phyloP scores from a whole-genome alignment of 2,113 vertebrate species.

The Cephalopterus ornatus region DNA sequence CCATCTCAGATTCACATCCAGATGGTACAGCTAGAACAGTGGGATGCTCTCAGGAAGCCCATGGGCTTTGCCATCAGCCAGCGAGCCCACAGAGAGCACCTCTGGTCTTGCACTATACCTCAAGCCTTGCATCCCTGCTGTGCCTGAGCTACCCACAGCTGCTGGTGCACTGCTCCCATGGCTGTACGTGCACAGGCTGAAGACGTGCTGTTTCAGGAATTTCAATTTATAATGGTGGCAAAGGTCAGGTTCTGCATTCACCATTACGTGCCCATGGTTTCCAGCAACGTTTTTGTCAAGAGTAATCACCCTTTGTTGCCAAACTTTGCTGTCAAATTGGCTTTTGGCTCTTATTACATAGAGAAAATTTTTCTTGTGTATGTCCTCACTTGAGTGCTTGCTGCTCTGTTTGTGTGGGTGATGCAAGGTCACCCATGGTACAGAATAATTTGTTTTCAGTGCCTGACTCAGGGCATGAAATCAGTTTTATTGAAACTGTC shows the following conservation, averaged over 20 bases:
- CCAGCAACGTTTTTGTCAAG: not conserved
- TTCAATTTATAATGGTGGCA: not conserved
- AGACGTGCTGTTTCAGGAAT: not conserved
- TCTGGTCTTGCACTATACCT: not conserved
- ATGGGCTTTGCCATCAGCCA: not conserved
- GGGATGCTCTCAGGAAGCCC: not conserved
- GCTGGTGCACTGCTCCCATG: fast-evolving
- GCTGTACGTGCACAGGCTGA: not conserved
- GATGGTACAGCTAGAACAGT: not conserved
- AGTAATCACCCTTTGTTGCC: not conserved
- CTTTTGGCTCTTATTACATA: not conserved
- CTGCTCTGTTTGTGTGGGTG: not conserved
- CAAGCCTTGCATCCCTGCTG: not conserved
- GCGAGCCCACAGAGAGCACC: not conserved
- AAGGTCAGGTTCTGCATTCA: not conserved
- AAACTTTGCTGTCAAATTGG: not conserved
- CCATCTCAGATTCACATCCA: not conserved
- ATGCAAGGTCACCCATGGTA: not conserved
- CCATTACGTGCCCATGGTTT: not conserved
- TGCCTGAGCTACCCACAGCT: not conserved
- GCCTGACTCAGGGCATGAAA: not conserved
- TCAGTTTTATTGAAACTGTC: not conserved
- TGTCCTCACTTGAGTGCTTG: not conserved
- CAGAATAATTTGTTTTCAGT: not conserved
- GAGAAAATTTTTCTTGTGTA: not conserved